Evolutionary conservation across 1,140 invertebrate species (phyloP), one percentile per base, ranked within the genome.

Genomic region (Lerema accius): DNA sequence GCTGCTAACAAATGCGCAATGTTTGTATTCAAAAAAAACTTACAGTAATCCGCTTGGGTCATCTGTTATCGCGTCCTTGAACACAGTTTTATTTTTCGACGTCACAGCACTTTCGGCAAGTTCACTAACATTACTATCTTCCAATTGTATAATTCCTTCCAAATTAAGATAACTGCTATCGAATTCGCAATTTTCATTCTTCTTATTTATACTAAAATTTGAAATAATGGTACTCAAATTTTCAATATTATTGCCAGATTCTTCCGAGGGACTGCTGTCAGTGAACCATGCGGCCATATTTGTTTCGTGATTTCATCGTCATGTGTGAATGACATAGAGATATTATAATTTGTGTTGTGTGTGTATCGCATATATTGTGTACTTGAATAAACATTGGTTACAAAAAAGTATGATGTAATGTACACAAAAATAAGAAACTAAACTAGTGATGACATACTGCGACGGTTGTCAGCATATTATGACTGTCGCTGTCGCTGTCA

Each of bases 261-360:
- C 71, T 32, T 76, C 65, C 48, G 65, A 73, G 42, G 32, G 69
- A 63, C 68, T 63, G 49, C 78, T 84, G 80, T 86, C 84, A 82
- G 55, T 63, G n/a, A n/a, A n/a, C 83, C 84, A 86, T 81, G 80
- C 82, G 73, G 80, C 86, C 86, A 89, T 89, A 68, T 83, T 84
- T 76, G 70, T 71, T 72, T 65, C 51, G 32, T 17, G 19, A 23
- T 23, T 23, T 23, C 19, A 23, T 23, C 19, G 19, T 23, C 46
- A 40, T 51, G n/a, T 26, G 23, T 10, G n/a, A 40, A n/a, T 23
- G 23, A 46, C 23, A 11, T 26, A 23, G 2, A 23, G 19, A 23
- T 23, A 3, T 5, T 3, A 23, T 23, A 23, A 23, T 23, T 23
- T 23, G 19, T 51, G 11, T 40, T 15, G 0, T 9, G 4, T 51